Conservation (phyloP, 2,888 invertebrate species). For the Drosophila sordidapex region DNA sequence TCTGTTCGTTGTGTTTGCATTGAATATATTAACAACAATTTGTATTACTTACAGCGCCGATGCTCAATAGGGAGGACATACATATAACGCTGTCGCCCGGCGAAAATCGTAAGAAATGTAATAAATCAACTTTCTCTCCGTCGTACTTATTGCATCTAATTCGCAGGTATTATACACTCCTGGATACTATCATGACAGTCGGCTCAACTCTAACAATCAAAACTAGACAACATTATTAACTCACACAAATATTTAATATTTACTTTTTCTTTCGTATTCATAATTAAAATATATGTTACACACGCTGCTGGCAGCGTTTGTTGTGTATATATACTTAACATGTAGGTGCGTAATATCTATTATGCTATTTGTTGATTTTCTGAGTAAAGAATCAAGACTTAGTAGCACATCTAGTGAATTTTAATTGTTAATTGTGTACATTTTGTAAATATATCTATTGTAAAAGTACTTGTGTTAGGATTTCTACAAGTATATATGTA, state of each 20-base stretch:
- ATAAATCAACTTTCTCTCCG: not conserved
- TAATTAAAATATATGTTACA: conserved; percentile 19
- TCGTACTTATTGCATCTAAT: not conserved
- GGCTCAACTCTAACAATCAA: conserved; percentile 55
- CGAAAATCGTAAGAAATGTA: conserved; percentile 82
- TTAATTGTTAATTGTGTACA: conserved; percentile 50
- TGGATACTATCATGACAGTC: conserved; percentile 87
- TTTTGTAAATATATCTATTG: conserved; percentile 46
- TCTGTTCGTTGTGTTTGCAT: not conserved
- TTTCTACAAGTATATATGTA: conserved; percentile 48
- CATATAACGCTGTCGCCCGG: conserved; percentile 87
- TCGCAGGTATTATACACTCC: conserved; percentile 90
- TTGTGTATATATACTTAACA: conserved; percentile 10
- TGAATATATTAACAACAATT: conserved; percentile 11
- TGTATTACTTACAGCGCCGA: conserved; percentile 75
- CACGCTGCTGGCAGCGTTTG: conserved; percentile 67
- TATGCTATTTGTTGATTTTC: conserved; percentile 47
- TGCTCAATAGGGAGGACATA: conserved; percentile 87
- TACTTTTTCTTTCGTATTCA: conserved; percentile 37
- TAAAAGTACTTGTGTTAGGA: conserved; percentile 24
- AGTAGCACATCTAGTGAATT: conserved; percentile 56
- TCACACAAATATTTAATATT: conserved; percentile 14
- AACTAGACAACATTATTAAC: conserved; percentile 46
- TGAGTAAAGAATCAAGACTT: conserved; percentile 61
- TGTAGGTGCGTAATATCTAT: conserved; percentile 23